Conservation (phyloP, 2,888 invertebrate species). For the Drosophila subquinaria region DNA sequence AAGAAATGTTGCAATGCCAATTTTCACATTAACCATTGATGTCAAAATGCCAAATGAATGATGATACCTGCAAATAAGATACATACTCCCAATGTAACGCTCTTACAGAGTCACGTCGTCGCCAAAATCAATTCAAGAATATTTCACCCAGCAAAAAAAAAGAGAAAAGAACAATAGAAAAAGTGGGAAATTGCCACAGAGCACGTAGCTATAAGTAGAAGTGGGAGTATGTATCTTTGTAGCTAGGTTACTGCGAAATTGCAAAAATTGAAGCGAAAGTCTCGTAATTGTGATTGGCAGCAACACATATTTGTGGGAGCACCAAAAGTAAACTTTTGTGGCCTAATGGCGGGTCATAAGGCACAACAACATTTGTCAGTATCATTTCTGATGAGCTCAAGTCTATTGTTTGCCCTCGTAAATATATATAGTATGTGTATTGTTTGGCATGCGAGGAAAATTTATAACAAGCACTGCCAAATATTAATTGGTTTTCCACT, state of each 20-base stretch:
- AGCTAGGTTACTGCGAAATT: slow-evolving; percentile 47
- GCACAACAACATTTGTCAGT: slow-evolving; percentile 75
- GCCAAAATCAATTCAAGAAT: slow-evolving; percentile 69
- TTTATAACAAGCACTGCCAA: slow-evolving; percentile 56
- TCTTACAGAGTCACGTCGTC: slow-evolving; percentile 65
- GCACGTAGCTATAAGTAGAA: slow-evolving; percentile 41
- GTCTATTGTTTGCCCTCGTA: slow-evolving; percentile 66
- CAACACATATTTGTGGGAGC: slow-evolving; percentile 42
- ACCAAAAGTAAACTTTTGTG: slow-evolving; percentile 60
- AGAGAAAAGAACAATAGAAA: slow-evolving; percentile 19
- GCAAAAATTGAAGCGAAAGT: slow-evolving; percentile 42
- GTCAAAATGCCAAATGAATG: slow-evolving; percentile 48
- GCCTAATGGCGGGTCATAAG: slow-evolving; percentile 73
- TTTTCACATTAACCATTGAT: slow-evolving; percentile 74
- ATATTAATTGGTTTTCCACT: slow-evolving; percentile 72
- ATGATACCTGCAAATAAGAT: slow-evolving; percentile 22
- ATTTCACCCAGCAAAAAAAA: slow-evolving; percentile 11
- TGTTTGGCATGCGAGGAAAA: slow-evolving; percentile 31
- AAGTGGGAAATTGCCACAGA: slow-evolving; percentile 48
- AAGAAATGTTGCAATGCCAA: slow-evolving; percentile 52
- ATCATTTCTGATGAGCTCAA: slow-evolving; percentile 67
- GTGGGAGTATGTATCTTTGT: background rate
- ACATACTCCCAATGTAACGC: slow-evolving; percentile 8
- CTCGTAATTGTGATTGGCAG: slow-evolving; percentile 77
- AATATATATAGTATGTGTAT: slow-evolving; percentile 43